Percentiles rank a stretch among this genome's conserved stretches.
Conservation (phyloP, 2,888 invertebrate species). For the Odontocolon sp. region DNA sequence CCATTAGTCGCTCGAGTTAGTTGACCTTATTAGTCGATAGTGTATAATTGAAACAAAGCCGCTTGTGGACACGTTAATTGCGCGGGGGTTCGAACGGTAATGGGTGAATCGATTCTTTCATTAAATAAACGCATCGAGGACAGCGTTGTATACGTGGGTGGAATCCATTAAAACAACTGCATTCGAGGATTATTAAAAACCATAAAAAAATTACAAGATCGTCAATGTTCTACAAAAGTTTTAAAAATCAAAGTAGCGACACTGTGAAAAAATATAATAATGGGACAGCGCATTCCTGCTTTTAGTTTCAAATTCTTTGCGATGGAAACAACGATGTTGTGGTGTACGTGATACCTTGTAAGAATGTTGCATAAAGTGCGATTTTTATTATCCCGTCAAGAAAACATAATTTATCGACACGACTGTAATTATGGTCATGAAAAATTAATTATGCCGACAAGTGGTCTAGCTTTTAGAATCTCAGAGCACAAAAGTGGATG, state of each 20-base stretch:
- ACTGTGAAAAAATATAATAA: neutral
- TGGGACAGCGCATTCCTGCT: neutral
- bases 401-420: neutral
- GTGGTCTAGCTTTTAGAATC: neutral
- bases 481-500: neutral
- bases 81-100: slow-evolving; percentile 45
- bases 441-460: neutral
- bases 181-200: no score
- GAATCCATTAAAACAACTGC: slow-evolving; percentile 25
- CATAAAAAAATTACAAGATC: neutral
- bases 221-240: neutral
- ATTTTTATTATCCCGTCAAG: neutral
- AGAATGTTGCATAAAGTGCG: neutral
- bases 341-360: neutral
- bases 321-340: neutral
- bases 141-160: slow-evolving; percentile 19
- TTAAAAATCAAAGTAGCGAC: neutral
- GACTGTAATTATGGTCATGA: neutral
- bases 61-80: slow-evolving; percentile 58
- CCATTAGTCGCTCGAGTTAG: slow-evolving; percentile 54
- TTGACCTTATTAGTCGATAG: slow-evolving; percentile 64
- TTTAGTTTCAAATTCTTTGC: neutral
- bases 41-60: slow-evolving; percentile 64
- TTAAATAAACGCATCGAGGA: slow-evolving; percentile 60
- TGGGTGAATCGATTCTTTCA: slow-evolving; percentile 64